Conservation (phyloP, 2,797 vertebrate genomes). For the Phrynocephalus guinanensis region DNA sequence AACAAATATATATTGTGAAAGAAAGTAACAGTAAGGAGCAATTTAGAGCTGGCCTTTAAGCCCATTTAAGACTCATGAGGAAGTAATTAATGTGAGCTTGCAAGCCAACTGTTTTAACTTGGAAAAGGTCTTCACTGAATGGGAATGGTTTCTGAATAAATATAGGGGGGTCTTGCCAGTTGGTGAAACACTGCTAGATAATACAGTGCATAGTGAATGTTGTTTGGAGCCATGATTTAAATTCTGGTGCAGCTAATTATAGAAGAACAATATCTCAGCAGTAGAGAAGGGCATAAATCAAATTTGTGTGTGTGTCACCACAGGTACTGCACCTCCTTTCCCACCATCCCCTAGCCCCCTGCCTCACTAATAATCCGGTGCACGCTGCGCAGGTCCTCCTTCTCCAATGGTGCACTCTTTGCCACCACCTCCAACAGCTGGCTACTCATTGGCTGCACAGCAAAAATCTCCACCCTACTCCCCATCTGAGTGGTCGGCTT, state of each 20-base stretch:
- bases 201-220: not conserved
- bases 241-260: not conserved
- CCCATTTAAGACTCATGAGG: not conserved
- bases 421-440: no score
- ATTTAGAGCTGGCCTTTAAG: not conserved
- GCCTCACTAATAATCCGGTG: no score
- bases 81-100: constrained; percentile 1
- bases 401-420: no score
- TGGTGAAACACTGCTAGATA: not conserved
- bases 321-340: no score
- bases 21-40: not conserved
- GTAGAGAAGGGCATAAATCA: no score
- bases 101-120: not conserved
- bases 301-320: no score
- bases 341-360: no score
- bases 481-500: no score
- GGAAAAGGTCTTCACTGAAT: not conserved
- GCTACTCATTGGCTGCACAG: no score
- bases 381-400: no score
- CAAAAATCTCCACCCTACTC: no score
- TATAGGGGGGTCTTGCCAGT: not conserved
- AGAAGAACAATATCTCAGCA: not conserved
- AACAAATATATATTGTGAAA: not conserved
- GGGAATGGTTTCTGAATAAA: not conserved
- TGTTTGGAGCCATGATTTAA: not conserved